Conservation (phyloP, 2,888 invertebrate species). For the Brachyptera risi region DNA sequence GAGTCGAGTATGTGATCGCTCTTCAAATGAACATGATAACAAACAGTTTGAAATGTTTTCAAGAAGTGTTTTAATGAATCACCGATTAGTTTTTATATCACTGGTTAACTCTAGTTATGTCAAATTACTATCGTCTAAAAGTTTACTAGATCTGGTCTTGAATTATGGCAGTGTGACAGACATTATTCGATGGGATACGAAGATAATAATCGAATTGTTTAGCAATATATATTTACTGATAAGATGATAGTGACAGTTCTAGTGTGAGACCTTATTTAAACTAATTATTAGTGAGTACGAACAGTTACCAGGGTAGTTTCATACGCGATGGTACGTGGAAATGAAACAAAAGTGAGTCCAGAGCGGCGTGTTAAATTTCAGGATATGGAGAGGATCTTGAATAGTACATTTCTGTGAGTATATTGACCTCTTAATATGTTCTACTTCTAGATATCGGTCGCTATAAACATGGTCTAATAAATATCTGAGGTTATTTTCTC, state of each 20-base stretch:
- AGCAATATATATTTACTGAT: conserved; percentile 13
- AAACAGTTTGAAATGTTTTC: background rate
- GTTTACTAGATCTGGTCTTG: no score
- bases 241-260: conserved; percentile 11
- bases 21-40: background rate
- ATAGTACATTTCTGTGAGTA: conserved; percentile 26
- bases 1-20: background rate
- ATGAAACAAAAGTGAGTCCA: background rate
- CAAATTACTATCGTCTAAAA: conserved; percentile 2
- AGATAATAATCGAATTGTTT: background rate
- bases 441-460: no score
- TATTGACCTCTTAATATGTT: background rate
- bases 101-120: conserved; percentile 14
- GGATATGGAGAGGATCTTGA: conserved; percentile 22
- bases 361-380: conserved; percentile 19
- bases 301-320: conserved; percentile 1
- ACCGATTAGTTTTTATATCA: background rate
- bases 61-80: background rate
- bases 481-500: no score
- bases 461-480: no score
- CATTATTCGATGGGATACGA: background rate
- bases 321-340: background rate
- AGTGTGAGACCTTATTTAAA: background rate
- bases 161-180: background rate
- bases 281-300: conserved; percentile 1